A percentile compares a stretch with the other conserved stretches of the same genome.
These are phyloP conservation scores for Spinus pinus DNA, from an alignment of 2,797 vertebrate genomes.

Conservation along the genomic window DNA sequence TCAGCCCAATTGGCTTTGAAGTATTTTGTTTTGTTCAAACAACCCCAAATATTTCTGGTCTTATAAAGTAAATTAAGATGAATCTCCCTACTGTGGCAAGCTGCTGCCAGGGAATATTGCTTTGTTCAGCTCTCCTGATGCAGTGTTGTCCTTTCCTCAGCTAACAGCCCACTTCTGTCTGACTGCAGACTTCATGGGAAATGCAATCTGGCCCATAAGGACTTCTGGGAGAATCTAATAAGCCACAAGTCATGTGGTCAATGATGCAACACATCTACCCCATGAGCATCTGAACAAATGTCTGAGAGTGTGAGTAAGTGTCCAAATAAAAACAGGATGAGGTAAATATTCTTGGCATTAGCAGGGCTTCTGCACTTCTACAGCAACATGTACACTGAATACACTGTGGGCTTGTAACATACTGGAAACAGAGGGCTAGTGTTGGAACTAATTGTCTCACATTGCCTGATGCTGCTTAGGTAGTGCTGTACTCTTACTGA, in stretches of 20 bases:
- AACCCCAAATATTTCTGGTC: neutral
- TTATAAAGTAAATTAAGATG: neutral
- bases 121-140: neutral
- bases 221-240: neutral
- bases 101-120: neutral
- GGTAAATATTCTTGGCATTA: neutral
- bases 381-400: neutral
- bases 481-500: neutral
- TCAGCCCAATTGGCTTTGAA: neutral
- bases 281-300: neutral
- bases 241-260: neutral
- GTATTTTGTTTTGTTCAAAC: neutral
- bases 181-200: neutral
- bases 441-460: neutral
- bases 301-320: neutral
- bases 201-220: neutral
- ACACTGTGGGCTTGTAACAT: neutral
- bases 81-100: neutral
- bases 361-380: neutral
- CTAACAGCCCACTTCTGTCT: neutral
- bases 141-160: accelerated
- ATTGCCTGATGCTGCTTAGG: neutral
- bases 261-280: neutral
- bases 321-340: neutral
- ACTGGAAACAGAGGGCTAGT: neutral